Percentiles rank a stretch among this genome's conserved stretches.
Evolutionary conservation across 2,888 invertebrate species (phyloP).

Genomic region (Sinhomidia bicolor): DNA sequence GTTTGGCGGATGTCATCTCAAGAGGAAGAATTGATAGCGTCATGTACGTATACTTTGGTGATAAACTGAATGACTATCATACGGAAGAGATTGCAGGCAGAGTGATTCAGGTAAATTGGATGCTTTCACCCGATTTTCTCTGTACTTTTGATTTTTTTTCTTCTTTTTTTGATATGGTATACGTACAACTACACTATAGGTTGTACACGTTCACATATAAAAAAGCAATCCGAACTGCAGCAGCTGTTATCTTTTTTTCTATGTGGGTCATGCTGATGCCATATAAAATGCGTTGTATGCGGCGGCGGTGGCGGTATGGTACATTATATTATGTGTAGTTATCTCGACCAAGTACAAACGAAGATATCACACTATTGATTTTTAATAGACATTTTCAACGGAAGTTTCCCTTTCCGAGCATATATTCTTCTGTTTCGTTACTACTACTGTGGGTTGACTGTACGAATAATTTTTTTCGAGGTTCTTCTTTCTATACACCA

Average conservation of each 20-base stretch:
- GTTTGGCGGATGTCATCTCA: constrained; percentile 80
- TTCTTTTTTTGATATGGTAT: background rate
- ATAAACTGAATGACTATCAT: constrained; percentile 79
- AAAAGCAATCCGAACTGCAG: background rate
- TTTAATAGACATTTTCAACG: constrained; percentile 12
- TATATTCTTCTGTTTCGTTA: background rate
- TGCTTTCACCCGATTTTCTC: constrained; percentile 11
- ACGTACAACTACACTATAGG: background rate
- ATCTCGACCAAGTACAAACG: background rate
- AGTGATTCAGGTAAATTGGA: constrained; percentile 78
- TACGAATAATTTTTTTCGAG: background rate
- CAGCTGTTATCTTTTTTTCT: constrained; percentile 11
- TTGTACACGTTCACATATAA: background rate
- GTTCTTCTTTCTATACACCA: background rate
- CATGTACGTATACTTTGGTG: constrained; percentile 88
- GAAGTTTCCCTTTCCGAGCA: background rate
- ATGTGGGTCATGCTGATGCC: background rate
- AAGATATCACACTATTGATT: constrained; percentile 36
- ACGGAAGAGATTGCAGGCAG: constrained; percentile 80
- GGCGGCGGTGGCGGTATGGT: background rate
- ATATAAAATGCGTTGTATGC: background rate
- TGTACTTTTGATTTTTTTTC: background rate
- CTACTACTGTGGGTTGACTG: background rate
- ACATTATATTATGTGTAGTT: background rate
- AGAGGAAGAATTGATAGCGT: constrained; percentile 85